Percentiles rank a stretch among this genome's conserved stretches.
These are phyloP conservation scores for Falcunculus frontatus DNA, from an alignment of 2,113 vertebrate genomes.

Conservation along the genomic window DNA sequence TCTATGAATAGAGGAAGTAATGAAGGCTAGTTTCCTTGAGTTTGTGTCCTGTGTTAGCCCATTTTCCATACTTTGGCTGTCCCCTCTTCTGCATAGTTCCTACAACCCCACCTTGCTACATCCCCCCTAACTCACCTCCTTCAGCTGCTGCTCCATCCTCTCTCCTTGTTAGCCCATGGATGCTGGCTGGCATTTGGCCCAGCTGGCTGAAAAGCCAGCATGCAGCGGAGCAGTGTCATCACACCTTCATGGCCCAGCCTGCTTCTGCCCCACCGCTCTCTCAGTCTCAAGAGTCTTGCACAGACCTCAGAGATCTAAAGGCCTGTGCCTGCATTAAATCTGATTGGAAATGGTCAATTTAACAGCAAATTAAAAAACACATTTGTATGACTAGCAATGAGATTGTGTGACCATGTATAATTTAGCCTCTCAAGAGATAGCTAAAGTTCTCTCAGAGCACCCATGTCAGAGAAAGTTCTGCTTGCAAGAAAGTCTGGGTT, in stretches of 20 bases:
- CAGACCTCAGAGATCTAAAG: not conserved
- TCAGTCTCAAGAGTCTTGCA: not conserved
- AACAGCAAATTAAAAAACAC: not conserved
- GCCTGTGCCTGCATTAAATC: not conserved
- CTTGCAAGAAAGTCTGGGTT: not conserved
- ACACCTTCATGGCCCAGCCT: not conserved
- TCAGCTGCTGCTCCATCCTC: not conserved
- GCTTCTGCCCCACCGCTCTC: not conserved
- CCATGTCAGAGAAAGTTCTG: not conserved
- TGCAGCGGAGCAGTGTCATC: not conserved
- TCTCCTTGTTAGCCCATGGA: accelerated
- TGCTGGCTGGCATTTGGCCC: not conserved
- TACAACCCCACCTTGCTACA: not conserved
- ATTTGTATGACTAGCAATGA: not conserved
- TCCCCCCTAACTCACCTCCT: not conserved
- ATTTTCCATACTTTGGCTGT: not conserved
- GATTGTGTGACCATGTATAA: not conserved
- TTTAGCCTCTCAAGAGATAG: not conserved
- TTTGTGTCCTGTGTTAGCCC: not conserved
- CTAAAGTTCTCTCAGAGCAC: not conserved
- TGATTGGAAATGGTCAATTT: not conserved
- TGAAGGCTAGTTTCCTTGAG: not conserved
- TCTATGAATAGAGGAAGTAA: not conserved
- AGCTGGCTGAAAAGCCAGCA: not conserved
- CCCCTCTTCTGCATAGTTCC: not conserved